Evolutionary conservation across 2,797 vertebrate species (phyloP).

Genomic region (Chaetodon trifasciatus): DNA sequence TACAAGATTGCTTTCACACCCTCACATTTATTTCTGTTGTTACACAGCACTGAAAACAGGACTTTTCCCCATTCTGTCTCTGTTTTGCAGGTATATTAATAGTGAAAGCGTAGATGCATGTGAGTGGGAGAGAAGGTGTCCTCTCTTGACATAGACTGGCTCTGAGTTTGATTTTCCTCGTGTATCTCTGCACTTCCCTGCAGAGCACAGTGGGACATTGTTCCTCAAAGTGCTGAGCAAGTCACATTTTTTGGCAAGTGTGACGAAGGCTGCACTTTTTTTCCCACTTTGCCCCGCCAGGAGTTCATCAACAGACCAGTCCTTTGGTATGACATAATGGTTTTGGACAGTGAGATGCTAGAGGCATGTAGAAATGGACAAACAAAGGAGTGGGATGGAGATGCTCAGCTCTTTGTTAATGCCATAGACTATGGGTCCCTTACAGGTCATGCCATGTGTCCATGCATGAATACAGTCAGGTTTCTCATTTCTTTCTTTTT

Average conservation of each 20-base stretch:
- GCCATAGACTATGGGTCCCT: conserved; percentile 3
- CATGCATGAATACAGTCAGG: not conserved
- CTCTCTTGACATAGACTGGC: conserved; percentile 5
- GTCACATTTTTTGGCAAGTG: conserved; percentile 33
- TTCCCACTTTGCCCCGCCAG: not conserved
- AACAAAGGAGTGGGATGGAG: conserved; percentile 21
- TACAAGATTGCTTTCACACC: not conserved
- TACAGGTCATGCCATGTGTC: conserved; percentile 1
- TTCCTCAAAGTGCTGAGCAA: conserved; percentile 43
- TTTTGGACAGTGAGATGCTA: conserved; percentile 18
- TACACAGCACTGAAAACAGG: not conserved
- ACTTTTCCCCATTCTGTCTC: not conserved
- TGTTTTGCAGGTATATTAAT: not conserved
- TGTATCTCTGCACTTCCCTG: conserved; percentile 33
- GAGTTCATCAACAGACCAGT: conserved; percentile 26
- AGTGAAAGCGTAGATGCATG: not conserved
- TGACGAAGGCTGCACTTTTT: conserved; percentile 9
- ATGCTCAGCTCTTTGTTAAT: conserved; percentile 19
- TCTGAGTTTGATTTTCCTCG: conserved; percentile 35
- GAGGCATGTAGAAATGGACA: conserved; percentile 11
- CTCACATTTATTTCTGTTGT: not conserved
- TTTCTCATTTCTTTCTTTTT: conserved; percentile 16
- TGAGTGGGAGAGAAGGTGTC: conserved; percentile 2
- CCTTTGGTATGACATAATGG: conserved; percentile 30
- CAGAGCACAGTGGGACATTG: conserved; percentile 49